These are phyloP conservation scores for Saimiri boliviensis DNA, from an alignment of 2,113 vertebrate species.

Conservation along the genomic window DNA sequence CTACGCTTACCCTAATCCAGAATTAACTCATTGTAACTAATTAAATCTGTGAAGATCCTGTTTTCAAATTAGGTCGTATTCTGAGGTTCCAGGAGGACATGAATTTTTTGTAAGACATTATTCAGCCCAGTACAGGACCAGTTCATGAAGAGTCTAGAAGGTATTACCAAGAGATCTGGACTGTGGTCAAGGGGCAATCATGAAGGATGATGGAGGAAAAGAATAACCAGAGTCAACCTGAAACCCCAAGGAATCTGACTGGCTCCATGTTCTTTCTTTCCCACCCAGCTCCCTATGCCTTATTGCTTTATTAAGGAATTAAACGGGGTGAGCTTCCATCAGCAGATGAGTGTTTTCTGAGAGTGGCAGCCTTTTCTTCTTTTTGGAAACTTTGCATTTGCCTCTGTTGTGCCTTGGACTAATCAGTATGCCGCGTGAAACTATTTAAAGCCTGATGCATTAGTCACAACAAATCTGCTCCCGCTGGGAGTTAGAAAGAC, in stretches of 20 bases:
- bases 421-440: constrained; percentile 35
- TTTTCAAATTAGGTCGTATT: background rate
- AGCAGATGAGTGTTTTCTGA: background rate
- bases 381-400: constrained; percentile 15
- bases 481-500: background rate
- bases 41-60: background rate
- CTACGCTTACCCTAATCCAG: background rate
- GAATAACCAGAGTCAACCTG: no score
- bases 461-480: constrained; percentile 57
- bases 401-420: constrained; percentile 27
- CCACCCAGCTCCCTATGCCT: background rate
- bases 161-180: background rate
- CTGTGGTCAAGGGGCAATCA: background rate
- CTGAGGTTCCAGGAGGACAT: background rate
- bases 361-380: background rate
- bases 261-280: background rate
- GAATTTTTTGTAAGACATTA: background rate
- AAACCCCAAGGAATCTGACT: background rate
- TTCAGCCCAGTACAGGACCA: background rate
- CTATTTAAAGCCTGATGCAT: constrained; percentile 16
- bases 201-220: background rate
- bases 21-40: background rate
- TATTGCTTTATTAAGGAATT: background rate
- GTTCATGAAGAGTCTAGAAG: background rate
- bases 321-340: background rate